Percentiles rank a stretch among this genome's conserved stretches.
These are phyloP conservation scores for Nebria salina DNA, from an alignment of 2,888 invertebrate species.

Conservation along the genomic window DNA sequence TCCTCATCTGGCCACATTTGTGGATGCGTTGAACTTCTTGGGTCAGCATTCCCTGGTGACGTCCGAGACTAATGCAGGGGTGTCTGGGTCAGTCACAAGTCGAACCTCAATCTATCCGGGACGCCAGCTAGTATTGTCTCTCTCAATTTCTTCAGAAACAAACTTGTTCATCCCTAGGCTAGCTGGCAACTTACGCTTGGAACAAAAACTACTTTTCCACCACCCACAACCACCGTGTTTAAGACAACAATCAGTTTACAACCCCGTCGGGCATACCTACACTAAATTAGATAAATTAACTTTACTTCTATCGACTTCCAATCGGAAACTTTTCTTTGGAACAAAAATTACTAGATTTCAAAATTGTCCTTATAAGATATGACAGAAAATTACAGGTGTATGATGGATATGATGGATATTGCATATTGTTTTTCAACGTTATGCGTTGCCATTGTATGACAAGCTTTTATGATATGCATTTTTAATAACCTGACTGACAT, in stretches of 20 bases:
- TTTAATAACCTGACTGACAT: constrained; percentile 14
- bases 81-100: constrained; percentile 18
- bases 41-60: constrained; percentile 22
- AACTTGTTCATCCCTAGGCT: constrained; percentile 17
- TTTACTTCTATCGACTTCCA: background rate
- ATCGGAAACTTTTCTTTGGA: background rate
- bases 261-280: constrained; percentile 14
- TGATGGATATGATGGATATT: background rate
- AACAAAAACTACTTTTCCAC: constrained; percentile 18
- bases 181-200: background rate
- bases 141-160: background rate
- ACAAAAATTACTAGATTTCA: no score
- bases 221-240: constrained; percentile 2
- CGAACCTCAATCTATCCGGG: constrained; percentile 18
- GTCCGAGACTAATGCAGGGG: constrained; percentile 17
- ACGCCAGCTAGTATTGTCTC: constrained; percentile 4
- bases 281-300: constrained; percentile 3
- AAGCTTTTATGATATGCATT: constrained; percentile 2
- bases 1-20: constrained; percentile 27
- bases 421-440: background rate
- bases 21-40: constrained; percentile 30
- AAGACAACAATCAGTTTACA: constrained; percentile 17
- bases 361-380: no score
- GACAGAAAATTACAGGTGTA: no score
- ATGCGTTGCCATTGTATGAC: background rate